Percentiles rank a stretch among this genome's conserved stretches.
Evolutionary conservation across 2,797 vertebrate genomes (phyloP).

Genomic region (Coreius guichenoti): DNA sequence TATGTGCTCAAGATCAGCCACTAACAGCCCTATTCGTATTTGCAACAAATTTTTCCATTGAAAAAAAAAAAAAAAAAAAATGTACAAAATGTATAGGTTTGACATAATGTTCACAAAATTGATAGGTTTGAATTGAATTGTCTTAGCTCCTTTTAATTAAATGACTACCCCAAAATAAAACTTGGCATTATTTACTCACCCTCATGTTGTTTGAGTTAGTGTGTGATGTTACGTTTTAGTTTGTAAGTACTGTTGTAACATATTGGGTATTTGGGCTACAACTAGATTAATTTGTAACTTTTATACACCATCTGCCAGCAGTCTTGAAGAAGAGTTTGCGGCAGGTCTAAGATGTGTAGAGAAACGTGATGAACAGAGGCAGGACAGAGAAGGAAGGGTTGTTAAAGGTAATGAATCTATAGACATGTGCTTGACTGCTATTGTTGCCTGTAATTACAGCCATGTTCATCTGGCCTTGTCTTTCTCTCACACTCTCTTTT

Average conservation of each 20-base stretch:
- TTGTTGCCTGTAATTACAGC: constrained; percentile 87
- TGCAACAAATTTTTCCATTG: too few species aligned
- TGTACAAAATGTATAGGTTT: neutral
- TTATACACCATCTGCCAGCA: constrained; percentile 19
- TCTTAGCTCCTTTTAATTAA: neutral
- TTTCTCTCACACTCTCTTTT: constrained; percentile 27
- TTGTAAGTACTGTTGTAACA: neutral
- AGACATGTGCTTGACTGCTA: constrained; percentile 66
- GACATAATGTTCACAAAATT: neutral
- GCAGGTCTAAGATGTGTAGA: constrained; percentile 20
- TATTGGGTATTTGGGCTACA: neutral
- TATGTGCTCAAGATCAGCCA: neutral
- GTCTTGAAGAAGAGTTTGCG: neutral
- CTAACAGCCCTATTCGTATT: neutral
- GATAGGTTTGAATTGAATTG: neutral
- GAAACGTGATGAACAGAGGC: constrained; percentile 54
- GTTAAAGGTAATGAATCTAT: constrained; percentile 88
- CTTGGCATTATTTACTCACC: neutral
- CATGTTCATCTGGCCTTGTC: constrained; percentile 75
- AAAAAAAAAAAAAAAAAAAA: neutral
- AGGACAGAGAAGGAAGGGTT: constrained; percentile 66
- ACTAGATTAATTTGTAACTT: neutral
- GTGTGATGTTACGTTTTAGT: neutral
- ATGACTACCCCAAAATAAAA: neutral
- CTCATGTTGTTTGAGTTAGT: neutral